These are phyloP conservation scores for Felis chaus DNA, from an alignment of 2,113 vertebrate species.

Conservation along the genomic window DNA sequence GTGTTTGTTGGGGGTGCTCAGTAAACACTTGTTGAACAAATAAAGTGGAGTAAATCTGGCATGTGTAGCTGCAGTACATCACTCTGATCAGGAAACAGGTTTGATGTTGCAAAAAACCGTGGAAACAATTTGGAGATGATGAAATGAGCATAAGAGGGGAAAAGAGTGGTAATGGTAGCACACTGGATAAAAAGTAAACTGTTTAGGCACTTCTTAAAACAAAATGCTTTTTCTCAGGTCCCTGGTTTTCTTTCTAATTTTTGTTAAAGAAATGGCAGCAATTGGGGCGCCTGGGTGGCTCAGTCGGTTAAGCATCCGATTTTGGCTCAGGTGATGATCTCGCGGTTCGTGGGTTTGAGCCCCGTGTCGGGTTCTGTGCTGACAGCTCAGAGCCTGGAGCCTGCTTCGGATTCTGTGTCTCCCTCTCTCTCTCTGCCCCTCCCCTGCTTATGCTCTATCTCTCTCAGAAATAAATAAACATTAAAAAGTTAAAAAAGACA, in stretches of 20 bases:
- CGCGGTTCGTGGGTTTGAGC: too few relatives aligned
- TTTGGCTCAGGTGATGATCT: too few relatives aligned
- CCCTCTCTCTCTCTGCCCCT: too few relatives aligned
- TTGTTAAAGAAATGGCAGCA: background rate
- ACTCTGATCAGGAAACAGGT: background rate
- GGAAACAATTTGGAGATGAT: background rate
- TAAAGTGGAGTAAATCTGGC: background rate
- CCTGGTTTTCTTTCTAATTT: background rate
- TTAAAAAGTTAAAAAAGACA: too few relatives aligned
- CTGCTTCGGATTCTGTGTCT: too few relatives aligned
- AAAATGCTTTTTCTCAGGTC: background rate
- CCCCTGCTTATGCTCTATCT: too few relatives aligned
- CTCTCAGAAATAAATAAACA: too few relatives aligned
- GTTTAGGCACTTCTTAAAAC: background rate
- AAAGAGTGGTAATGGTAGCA: background rate
- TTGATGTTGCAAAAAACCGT: background rate
- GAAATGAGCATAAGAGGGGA: background rate
- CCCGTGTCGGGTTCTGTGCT: too few relatives aligned
- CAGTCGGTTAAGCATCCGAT: too few relatives aligned
- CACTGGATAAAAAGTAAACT: background rate
- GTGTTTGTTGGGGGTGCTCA: background rate
- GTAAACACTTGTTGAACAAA: slow-evolving; percentile 23
- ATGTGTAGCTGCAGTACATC: background rate
- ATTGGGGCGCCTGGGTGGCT: background rate
- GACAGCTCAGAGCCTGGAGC: too few relatives aligned